A percentile compares a stretch with the other conserved stretches of the same genome.
phyloP scores from a whole-genome alignment of 1,140 invertebrate species.

The Brachionus angularis region DNA sequence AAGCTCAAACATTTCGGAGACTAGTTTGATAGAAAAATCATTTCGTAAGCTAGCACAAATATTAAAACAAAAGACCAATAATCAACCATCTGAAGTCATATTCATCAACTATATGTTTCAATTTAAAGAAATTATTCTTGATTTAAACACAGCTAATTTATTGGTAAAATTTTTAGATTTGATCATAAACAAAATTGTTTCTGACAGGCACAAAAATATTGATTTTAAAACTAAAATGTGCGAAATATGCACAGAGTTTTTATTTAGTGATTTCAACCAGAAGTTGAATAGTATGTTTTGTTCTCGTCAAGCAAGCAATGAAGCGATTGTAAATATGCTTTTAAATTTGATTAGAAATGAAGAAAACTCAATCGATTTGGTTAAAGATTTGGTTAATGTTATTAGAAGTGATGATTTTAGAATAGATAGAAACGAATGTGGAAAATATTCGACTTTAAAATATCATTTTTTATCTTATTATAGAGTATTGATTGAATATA shows the following conservation, averaged over 20 bases:
- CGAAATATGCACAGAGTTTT: constrained; percentile 24
- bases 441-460: constrained; percentile 25
- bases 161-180: constrained; percentile 12
- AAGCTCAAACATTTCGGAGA: too few species aligned
- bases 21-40: too few species aligned
- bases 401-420: constrained; percentile 10
- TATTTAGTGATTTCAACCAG: constrained; percentile 19
- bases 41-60: too few species aligned
- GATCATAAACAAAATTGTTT: constrained; percentile 8
- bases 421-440: constrained; percentile 31
- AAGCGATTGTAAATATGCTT: background rate
- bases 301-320: constrained; percentile 13
- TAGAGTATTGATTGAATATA: constrained; percentile 3
- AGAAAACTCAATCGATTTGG: background rate
- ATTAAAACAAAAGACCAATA: too few species aligned
- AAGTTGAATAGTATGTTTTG: constrained; percentile 6
- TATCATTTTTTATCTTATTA: constrained; percentile 29
- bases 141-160: constrained; percentile 1
- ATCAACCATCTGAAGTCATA: background rate
- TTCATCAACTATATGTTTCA: constrained; percentile 29
- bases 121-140: constrained; percentile 24
- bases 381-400: background rate
- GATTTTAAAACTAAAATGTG: constrained; percentile 6
- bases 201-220: constrained; percentile 20
- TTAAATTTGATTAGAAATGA: background rate